Conservation (phyloP, 2,888 invertebrate genomes). For the Ypsolopha scabrella region DNA sequence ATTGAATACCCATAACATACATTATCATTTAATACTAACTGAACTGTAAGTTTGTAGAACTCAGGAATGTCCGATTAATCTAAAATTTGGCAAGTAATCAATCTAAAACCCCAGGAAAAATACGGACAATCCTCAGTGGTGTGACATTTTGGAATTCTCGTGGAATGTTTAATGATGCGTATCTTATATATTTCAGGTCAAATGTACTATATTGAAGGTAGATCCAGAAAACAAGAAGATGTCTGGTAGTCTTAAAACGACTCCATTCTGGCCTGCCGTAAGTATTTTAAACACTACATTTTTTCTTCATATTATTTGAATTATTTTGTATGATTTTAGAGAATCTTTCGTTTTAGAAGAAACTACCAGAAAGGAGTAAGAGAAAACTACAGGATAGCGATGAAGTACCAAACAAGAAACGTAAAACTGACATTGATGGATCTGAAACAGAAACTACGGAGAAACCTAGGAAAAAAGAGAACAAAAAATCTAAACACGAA, state of each 20-base stretch:
- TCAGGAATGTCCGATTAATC: too few relatives aligned
- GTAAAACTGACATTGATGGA: slow-evolving; percentile 10
- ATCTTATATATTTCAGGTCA: slow-evolving; percentile 43
- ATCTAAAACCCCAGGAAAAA: too few relatives aligned
- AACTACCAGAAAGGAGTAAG: slow-evolving; percentile 19
- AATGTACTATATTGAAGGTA: slow-evolving; percentile 51
- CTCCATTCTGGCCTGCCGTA: slow-evolving; percentile 33
- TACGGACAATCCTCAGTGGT: too few relatives aligned
- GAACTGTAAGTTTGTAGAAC: too few relatives aligned
- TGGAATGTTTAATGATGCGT: neutral
- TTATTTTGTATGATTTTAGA: neutral
- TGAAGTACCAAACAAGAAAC: slow-evolving; percentile 15
- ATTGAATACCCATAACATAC: too few relatives aligned
- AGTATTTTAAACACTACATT: slow-evolving; percentile 15
- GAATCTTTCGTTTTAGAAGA: slow-evolving; percentile 20
- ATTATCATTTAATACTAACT: too few relatives aligned
- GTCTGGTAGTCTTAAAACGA: slow-evolving; percentile 45
- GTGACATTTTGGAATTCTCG: too few relatives aligned
- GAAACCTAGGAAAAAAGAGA: neutral
- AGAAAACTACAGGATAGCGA: slow-evolving; percentile 16
- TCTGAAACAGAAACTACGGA: neutral
- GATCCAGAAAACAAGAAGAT: slow-evolving; percentile 42
- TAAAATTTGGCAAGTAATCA: too few relatives aligned
- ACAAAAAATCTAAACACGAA: slow-evolving; percentile 6
- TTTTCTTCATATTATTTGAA: neutral